Conservation (phyloP, 1,140 invertebrate genomes). For the Bombus cullumanus region DNA sequence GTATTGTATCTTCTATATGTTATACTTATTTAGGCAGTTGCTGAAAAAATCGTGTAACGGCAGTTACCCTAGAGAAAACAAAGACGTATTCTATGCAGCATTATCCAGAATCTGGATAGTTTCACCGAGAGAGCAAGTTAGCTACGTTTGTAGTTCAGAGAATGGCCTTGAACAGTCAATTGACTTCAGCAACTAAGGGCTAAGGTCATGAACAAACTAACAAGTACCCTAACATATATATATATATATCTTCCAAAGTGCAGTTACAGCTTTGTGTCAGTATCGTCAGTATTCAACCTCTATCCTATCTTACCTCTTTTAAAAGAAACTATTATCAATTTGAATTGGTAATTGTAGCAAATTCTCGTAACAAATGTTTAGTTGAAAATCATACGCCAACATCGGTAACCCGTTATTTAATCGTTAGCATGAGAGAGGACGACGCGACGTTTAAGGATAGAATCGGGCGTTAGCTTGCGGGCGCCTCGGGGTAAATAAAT, state of each 20-base stretch:
- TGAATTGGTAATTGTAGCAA: too few relatives aligned
- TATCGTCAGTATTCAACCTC: too few relatives aligned
- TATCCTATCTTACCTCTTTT: background rate
- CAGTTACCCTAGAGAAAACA: too few relatives aligned
- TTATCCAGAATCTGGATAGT: background rate
- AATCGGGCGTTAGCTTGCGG: background rate
- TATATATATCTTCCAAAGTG: background rate
- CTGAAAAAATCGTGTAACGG: too few relatives aligned
- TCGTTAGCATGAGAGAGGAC: too few relatives aligned
- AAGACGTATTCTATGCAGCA: background rate
- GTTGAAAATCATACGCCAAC: background rate
- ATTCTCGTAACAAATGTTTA: background rate
- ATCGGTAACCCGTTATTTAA: background rate
- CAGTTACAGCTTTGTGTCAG: background rate
- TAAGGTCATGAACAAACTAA: background rate
- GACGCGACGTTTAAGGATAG: too few relatives aligned
- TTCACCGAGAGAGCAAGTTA: background rate
- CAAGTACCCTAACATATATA: background rate
- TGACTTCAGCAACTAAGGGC: background rate
- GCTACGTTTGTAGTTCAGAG: background rate
- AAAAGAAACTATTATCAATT: background rate
- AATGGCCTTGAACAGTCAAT: background rate
- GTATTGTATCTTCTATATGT: too few relatives aligned
- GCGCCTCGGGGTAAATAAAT: slow-evolving; percentile 5
- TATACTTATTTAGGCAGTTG: too few relatives aligned